Base-by-base conservation (phyloP, 2,113 vertebrate genomes). In the Uria lomvia region DNA sequence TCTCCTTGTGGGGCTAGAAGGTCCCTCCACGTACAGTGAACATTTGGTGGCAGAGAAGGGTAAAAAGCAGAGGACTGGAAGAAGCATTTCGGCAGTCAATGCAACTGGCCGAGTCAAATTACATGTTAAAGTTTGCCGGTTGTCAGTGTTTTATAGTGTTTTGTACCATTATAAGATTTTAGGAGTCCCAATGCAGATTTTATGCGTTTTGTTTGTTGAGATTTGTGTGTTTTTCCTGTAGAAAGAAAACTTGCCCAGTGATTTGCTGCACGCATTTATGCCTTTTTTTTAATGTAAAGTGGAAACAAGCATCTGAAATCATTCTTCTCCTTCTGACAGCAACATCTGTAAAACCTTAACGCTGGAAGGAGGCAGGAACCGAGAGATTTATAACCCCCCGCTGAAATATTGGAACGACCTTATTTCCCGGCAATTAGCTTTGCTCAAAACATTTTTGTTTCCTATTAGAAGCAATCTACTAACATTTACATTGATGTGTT, bases 381-480 rank as follows among this genome's bases (percentile, higher is more conserved):
- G 42, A 65, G 94, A 97, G 91, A 95, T 96, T 96, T 97, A 96
- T 91, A 96, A 94, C 89, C 95, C 85, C 92, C 91, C 0, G 11
- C 96, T 95, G 97, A 97, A 95, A 95, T 91, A 92, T 91, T 96
- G 95, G 92, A 97, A 96, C 23, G n/a, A 95, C 94, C 89, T 95
- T 97, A 96, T 96, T 97, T 97, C 96, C 91, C 71, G 7, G 92
- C 92, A 96, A 97, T 95, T 96, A 97, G 92, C 95, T 95, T 60
- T 95, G 94, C 96, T 96, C 91, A 94, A 97, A 97, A 96, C 91
- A 94, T 97, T 97, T 97, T 96, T 95, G 96, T 97, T 97, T 96
- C 95, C 80, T 84, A 94, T 97, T 97, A 94, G 91, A 96, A 94
- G 47, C 86, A 66, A 94, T 97, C 91, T 82, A 94, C 92, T 94